Conservation (phyloP, 2,888 invertebrate species). For the Octonoba sinensis region DNA sequence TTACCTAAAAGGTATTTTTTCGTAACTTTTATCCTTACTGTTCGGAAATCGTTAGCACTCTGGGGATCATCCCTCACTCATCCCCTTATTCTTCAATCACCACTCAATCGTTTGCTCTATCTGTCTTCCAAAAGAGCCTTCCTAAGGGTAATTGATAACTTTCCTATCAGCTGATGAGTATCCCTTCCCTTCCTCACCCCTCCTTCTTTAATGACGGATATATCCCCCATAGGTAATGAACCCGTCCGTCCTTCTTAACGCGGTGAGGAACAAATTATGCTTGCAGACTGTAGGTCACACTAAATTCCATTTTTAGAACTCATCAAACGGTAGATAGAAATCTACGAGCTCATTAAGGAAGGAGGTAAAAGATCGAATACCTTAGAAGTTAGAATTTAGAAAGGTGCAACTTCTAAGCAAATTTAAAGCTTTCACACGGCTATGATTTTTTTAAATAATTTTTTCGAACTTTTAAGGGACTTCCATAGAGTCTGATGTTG, state of each 20-base stretch:
- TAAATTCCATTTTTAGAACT: too few species aligned
- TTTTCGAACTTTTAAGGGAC: too few species aligned
- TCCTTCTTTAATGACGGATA: slow-evolving; percentile 50
- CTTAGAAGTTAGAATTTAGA: too few species aligned
- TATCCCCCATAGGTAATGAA: slow-evolving; percentile 48
- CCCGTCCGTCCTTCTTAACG: not conserved
- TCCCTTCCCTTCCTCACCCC: slow-evolving; percentile 24
- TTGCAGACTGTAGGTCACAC: too few species aligned
- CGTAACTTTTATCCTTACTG: slow-evolving; percentile 35
- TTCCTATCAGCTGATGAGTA: slow-evolving; percentile 56
- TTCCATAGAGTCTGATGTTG: too few species aligned
- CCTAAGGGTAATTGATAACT: slow-evolving; percentile 51
- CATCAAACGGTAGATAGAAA: too few species aligned
- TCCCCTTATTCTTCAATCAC: slow-evolving; percentile 20
- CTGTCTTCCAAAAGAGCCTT: slow-evolving; percentile 23
- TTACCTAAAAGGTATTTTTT: slow-evolving; percentile 42
- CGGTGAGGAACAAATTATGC: too few species aligned
- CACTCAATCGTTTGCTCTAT: slow-evolving; percentile 35
- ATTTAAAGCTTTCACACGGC: too few species aligned
- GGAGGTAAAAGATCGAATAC: too few species aligned
- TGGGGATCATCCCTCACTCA: slow-evolving; percentile 8
- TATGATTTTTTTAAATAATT: too few species aligned
- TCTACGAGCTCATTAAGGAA: too few species aligned
- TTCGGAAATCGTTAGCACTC: slow-evolving; percentile 63
- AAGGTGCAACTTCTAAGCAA: too few species aligned